Evolutionary conservation across 2,888 invertebrate genomes (phyloP).

Genomic region (Clitarchus hookeri): DNA sequence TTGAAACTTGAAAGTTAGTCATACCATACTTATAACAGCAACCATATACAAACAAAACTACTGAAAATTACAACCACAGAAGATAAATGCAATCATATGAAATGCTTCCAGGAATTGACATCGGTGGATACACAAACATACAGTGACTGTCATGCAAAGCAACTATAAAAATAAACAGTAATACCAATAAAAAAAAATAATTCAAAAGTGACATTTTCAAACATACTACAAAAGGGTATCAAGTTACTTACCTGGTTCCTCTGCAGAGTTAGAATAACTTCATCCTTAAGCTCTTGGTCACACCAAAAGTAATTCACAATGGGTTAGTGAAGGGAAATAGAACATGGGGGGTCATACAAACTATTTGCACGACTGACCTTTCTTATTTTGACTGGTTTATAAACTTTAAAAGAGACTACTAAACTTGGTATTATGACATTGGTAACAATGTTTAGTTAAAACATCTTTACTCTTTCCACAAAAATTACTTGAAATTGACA

Average conservation of each 20-base stretch:
- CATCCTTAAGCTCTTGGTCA: constrained; percentile 6
- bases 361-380: neutral
- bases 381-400: neutral
- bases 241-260: neutral
- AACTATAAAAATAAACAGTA: neutral
- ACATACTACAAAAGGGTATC: neutral
- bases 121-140: too few species aligned
- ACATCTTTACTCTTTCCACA: neutral
- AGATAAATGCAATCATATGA: neutral
- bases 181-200: neutral
- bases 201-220: neutral
- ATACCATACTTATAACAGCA: neutral
- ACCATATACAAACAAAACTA: neutral
- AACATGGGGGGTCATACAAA: constrained; percentile 14
- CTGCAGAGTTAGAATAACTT: neutral
- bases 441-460: neutral
- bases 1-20: neutral
- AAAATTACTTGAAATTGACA: neutral
- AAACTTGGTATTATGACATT: neutral
- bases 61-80: neutral
- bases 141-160: neutral
- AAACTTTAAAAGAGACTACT: neutral
- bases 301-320: constrained; percentile 5
- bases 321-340: neutral
- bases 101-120: neutral